These are phyloP conservation scores for Anorthoa munda DNA, from an alignment of 2,888 invertebrate genomes.

Conservation along the genomic window DNA sequence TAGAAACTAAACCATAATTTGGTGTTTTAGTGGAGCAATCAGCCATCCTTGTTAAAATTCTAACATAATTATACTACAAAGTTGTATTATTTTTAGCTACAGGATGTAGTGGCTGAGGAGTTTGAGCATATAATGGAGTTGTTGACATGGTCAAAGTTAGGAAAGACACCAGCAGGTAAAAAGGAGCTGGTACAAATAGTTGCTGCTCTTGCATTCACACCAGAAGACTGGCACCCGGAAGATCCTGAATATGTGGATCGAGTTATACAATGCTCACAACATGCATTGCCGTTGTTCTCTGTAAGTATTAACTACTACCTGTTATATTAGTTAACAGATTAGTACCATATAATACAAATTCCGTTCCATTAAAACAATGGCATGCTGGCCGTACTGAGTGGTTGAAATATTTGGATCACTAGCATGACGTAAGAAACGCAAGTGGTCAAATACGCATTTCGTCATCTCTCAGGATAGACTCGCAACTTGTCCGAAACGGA, in stretches of 20 bases:
- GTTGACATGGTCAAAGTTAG: slow-evolving; percentile 95
- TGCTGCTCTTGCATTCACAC: slow-evolving; percentile 93
- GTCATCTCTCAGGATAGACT: too few relatives aligned
- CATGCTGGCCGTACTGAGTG: too few relatives aligned
- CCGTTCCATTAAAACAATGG: too few relatives aligned
- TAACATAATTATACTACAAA: not conserved
- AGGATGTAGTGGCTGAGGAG: slow-evolving; percentile 98
- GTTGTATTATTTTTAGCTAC: slow-evolving; percentile 53
- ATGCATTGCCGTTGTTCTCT: slow-evolving; percentile 96
- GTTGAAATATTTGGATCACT: too few relatives aligned
- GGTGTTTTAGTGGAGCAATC: not conserved
- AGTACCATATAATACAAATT: too few relatives aligned
- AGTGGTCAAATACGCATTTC: too few relatives aligned
- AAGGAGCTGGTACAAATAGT: slow-evolving; percentile 96
- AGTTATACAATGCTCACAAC: slow-evolving; percentile 96
- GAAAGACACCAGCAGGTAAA: slow-evolving; percentile 95
- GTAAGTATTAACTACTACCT: slow-evolving; percentile 93
- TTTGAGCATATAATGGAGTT: slow-evolving; percentile 97
- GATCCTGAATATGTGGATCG: slow-evolving; percentile 94
- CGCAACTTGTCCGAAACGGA: too few relatives aligned
- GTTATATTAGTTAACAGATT: not conserved
- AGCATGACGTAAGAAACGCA: too few relatives aligned
- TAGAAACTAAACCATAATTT: not conserved
- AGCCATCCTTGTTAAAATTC: too few relatives aligned
- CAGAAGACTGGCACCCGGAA: slow-evolving; percentile 93